Evolutionary conservation across 2,113 vertebrate species (phyloP).

Genomic region (Charadrius vociferus): DNA sequence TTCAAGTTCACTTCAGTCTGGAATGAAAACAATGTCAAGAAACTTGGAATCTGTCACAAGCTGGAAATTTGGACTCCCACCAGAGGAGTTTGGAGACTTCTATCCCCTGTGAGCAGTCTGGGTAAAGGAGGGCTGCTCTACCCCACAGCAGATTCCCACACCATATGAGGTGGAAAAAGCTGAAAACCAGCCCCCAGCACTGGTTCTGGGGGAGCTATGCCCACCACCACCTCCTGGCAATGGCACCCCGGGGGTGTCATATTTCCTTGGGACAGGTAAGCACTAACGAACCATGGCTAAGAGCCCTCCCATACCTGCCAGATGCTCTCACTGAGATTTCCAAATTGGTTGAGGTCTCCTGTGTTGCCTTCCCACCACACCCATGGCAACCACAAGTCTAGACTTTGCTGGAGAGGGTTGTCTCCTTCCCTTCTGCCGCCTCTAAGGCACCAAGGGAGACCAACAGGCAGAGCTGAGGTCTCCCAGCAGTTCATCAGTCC

Average conservation of each 20-base stretch:
- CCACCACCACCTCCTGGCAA: neutral
- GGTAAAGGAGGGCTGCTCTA: neutral
- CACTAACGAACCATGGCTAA: neutral
- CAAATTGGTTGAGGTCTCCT: neutral
- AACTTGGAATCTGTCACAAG: neutral
- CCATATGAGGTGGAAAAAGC: neutral
- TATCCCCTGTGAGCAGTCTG: neutral
- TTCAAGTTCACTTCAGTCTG: neutral
- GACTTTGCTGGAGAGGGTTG: neutral
- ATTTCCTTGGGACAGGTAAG: neutral
- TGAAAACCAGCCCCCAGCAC: neutral
- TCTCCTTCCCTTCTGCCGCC: neutral
- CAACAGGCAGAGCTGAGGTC: neutral
- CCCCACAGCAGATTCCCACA: neutral
- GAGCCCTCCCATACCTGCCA: neutral
- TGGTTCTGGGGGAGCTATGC: neutral
- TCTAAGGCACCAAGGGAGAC: neutral
- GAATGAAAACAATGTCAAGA: neutral
- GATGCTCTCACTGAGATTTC: neutral
- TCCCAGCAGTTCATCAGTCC: neutral
- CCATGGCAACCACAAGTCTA: neutral
- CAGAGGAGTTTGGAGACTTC: neutral
- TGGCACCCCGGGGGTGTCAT: fast-evolving
- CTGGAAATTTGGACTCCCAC: neutral
- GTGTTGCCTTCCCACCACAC: neutral